Base-by-base conservation (phyloP, 2,113 vertebrate genomes). In the Nannobrachium achirus region DNA sequence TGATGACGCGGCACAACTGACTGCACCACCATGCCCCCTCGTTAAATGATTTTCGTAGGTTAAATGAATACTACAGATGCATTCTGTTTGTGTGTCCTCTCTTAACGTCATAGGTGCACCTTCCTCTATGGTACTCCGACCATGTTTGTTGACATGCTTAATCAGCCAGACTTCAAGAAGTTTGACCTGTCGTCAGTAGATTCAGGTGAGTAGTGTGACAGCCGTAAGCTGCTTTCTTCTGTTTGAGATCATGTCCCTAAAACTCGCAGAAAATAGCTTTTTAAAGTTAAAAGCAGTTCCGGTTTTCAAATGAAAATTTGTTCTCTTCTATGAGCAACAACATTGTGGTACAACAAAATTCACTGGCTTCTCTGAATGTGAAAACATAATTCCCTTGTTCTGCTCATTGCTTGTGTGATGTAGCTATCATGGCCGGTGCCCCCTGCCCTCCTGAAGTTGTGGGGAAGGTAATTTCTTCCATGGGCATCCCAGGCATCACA, bases 91-190 rank as follows among this genome's bases (percentile, higher is more conserved):
- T 51, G 38, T 15, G 7, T 56, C 10, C 7, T 5, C 11, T 3
- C 16, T 25, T 3, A n/a, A 39, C 41, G 39, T 71, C n/a, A 2
- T 76, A 96, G 96, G 48, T 97, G 96, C 74, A 92, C 89, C 4
- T 19, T 72, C 70, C 0, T 96, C 19, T 92, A 93, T 0, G 98
- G 96, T 42, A 99, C 96, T 0, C 97, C 97, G 0, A 98, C 97
- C 46, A 98, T 99, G 97, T 98, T 66, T 5, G 89, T 98, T 49
- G 97, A 98, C 68, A 91, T 98, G 80, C 44, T 97, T 16, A 88
- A 75, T 63, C 95, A 97, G 78, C 93, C 86, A 0, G 91, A 95
- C 66, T 78, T 92, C 33, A 68, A 79, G 66, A 93, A 91, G 74
- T 94, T 92, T 0, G 87, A 96, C 86, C 66, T 96, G 66, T 96